Percentiles rank a stretch among this genome's conserved stretches.
Conservation (phyloP, 1,140 invertebrate genomes). For the Drosophila lacertosa region DNA sequence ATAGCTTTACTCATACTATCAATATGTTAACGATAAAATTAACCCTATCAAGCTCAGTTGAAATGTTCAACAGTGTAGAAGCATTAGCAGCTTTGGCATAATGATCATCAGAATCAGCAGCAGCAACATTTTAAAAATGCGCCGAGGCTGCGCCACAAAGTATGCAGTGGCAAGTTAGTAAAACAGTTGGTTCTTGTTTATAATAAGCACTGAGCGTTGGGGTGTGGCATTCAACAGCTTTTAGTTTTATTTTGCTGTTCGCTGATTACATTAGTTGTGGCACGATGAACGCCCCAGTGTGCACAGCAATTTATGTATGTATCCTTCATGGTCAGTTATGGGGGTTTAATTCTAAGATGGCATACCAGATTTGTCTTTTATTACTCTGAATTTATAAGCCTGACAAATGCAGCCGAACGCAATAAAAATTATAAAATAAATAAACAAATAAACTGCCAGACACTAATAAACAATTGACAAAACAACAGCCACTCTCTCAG, state of each 20-base stretch:
- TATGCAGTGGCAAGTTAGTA: conserved; percentile 58
- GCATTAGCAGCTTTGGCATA: background rate
- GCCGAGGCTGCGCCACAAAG: conserved; percentile 24
- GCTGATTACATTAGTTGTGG: conserved; percentile 17
- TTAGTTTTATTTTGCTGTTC: conserved; percentile 20
- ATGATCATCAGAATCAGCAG: conserved; percentile 4
- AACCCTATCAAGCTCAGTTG: too few relatives aligned
- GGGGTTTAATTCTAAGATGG: too few relatives aligned
- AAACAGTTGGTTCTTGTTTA: conserved; percentile 58
- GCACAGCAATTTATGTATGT: background rate
- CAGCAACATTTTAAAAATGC: conserved; percentile 20
- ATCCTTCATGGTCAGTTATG: background rate
- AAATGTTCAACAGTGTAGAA: background rate
- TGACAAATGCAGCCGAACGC: too few relatives aligned
- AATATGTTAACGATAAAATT: too few relatives aligned
- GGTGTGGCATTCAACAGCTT: conserved; percentile 31
- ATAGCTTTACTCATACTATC: too few relatives aligned
- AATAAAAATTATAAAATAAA: too few relatives aligned
- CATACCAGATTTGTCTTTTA: too few relatives aligned
- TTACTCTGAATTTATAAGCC: too few relatives aligned
- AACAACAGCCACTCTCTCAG: too few relatives aligned
- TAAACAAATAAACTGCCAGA: too few relatives aligned
- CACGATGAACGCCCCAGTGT: conserved; percentile 1
- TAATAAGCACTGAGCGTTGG: conserved; percentile 28
- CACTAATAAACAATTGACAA: too few relatives aligned